Conservation (phyloP, 2,113 vertebrate genomes). For the Polypterus senegalus region DNA sequence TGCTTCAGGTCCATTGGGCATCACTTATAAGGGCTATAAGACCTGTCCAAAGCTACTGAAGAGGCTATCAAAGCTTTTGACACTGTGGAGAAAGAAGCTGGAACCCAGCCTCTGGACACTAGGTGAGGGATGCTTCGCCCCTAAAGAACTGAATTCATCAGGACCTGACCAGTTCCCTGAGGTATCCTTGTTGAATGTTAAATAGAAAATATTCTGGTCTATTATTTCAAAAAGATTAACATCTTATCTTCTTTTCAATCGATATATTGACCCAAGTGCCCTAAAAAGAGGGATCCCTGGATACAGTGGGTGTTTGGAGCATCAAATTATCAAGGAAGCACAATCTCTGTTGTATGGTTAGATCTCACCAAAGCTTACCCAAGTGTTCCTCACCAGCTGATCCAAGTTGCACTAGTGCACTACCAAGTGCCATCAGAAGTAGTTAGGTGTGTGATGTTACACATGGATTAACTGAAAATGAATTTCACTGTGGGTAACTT, state of each 20-base stretch:
- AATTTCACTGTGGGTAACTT: too few relatives aligned
- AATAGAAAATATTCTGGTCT: constrained; percentile 16
- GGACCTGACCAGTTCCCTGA: not conserved
- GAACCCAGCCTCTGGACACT: constrained; percentile 9
- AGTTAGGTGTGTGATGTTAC: too few relatives aligned
- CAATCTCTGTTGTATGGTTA: constrained; percentile 3
- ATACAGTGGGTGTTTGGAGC: constrained; percentile 5
- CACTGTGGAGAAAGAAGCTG: constrained; percentile 9
- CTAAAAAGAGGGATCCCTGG: constrained; percentile 8
- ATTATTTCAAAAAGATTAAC: constrained; percentile 12
- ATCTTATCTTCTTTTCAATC: constrained; percentile 4
- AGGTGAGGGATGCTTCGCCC: constrained; percentile 8
- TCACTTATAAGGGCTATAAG: constrained; percentile 2
- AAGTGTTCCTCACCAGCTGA: too few relatives aligned
- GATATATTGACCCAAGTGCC: constrained; percentile 7
- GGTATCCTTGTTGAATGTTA: constrained; percentile 8
- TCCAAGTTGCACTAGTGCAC: too few relatives aligned
- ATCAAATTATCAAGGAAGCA: constrained; percentile 9
- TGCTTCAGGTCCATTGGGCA: constrained; percentile 1
- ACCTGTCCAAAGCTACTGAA: constrained; percentile 1
- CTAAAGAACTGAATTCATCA: constrained; percentile 7
- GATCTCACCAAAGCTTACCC: not conserved
- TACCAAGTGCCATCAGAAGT: too few relatives aligned
- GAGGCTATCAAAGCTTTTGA: constrained; percentile 2
- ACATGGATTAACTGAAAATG: too few relatives aligned